Conservation (phyloP, 2,888 invertebrate species). For the Eremobia ochroleuca region DNA sequence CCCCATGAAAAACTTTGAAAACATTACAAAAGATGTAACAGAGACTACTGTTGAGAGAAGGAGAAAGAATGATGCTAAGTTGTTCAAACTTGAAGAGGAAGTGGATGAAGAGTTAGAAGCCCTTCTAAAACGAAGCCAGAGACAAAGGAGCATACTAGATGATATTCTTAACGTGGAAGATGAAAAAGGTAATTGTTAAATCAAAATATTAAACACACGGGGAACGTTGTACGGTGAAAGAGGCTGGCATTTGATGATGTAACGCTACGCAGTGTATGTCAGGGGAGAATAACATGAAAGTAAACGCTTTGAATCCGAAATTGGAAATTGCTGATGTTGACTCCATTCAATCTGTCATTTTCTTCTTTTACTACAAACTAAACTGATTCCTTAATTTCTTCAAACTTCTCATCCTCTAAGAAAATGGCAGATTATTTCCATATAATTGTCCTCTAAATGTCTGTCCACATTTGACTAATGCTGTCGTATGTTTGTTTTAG, state of each 20-base stretch:
- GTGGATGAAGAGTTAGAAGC: slow-evolving; percentile 92
- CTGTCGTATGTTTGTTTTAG: slow-evolving; percentile 91
- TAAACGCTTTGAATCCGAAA: slow-evolving; percentile 77
- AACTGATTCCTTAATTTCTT: slow-evolving; percentile 46
- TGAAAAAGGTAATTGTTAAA: slow-evolving; percentile 89
- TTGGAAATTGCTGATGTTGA: slow-evolving; percentile 74
- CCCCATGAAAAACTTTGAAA: slow-evolving; percentile 80
- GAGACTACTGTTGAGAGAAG: slow-evolving; percentile 85
- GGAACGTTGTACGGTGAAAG: slow-evolving; percentile 73
- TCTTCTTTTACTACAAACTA: slow-evolving; percentile 55
- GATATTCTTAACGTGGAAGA: slow-evolving; percentile 93
- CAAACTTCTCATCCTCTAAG: slow-evolving; percentile 44
- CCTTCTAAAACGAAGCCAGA: slow-evolving; percentile 92
- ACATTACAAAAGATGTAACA: slow-evolving; percentile 84
- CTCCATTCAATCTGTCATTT: slow-evolving; percentile 77
- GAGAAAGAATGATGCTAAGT: slow-evolving; percentile 77
- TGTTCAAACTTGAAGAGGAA: slow-evolving; percentile 87
- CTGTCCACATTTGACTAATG: slow-evolving; percentile 83
- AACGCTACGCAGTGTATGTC: slow-evolving; percentile 85
- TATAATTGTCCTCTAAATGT: slow-evolving; percentile 71
- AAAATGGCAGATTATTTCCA: slow-evolving; percentile 75
- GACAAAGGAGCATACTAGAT: slow-evolving; percentile 93
- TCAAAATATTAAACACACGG: slow-evolving; percentile 79
- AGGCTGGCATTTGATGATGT: slow-evolving; percentile 83
- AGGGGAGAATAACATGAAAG: slow-evolving; percentile 76